These are phyloP conservation scores for Thunnus thynnus DNA, from an alignment of 2,113 vertebrate genomes.

Conservation along the genomic window DNA sequence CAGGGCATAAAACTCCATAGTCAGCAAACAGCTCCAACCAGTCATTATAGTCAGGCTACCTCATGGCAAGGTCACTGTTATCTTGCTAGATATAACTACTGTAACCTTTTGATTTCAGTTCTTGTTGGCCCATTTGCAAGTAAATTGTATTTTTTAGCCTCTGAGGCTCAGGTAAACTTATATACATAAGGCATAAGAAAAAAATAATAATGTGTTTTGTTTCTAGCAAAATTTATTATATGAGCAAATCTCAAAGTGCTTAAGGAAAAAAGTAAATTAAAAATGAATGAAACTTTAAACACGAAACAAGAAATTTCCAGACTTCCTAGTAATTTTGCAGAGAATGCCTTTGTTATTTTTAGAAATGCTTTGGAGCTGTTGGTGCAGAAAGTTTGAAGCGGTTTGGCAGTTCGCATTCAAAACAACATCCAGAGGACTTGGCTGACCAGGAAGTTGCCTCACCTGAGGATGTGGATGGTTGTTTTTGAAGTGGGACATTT, in stretches of 20 bases:
- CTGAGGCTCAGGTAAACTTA: not conserved
- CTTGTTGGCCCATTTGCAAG: not conserved
- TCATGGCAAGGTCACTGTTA: conserved; percentile 17
- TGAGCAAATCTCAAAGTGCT: too few relatives aligned
- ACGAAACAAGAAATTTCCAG: not conserved
- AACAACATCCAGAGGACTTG: not conserved
- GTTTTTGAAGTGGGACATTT: conserved; percentile 11
- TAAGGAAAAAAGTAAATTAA: not conserved
- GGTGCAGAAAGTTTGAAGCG: not conserved
- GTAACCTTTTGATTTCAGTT: not conserved
- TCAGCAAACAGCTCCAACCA: conserved; percentile 15
- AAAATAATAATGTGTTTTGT: too few relatives aligned
- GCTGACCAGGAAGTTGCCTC: not conserved
- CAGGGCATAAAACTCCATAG: not conserved
- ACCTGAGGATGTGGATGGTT: not conserved
- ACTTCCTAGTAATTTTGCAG: not conserved
- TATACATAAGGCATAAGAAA: not conserved
- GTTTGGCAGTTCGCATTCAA: not conserved
- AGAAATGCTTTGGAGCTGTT: not conserved
- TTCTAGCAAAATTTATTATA: too few relatives aligned
- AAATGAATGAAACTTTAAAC: not conserved
- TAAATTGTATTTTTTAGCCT: not conserved
- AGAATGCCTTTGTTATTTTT: not conserved
- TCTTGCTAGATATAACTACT: not conserved
- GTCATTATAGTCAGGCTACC: conserved; percentile 14